These are phyloP conservation scores for Dicerorhinus sumatrensis DNA, from an alignment of 2,113 vertebrate species.

Conservation along the genomic window DNA sequence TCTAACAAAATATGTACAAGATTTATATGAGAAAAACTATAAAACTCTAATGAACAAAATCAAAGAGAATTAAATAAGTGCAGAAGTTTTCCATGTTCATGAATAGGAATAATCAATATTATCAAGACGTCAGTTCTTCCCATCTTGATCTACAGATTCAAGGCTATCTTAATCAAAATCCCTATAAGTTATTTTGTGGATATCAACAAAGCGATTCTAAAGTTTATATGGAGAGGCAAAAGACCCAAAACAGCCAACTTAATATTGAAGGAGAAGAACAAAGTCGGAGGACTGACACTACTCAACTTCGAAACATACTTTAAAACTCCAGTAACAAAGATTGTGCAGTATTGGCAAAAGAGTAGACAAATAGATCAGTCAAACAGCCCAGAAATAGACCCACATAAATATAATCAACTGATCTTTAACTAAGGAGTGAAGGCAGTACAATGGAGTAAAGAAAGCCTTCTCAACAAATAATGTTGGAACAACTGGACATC, in stretches of 20 bases:
- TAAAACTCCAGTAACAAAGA: neutral
- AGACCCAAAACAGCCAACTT: neutral
- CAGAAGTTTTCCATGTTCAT: neutral
- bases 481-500: too few relatives aligned
- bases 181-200: neutral
- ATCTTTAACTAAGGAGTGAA: too few relatives aligned
- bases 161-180: neutral
- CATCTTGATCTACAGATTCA: neutral
- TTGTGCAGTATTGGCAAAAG: neutral
- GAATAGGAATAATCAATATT: neutral
- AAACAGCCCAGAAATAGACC: too few relatives aligned
- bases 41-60: neutral
- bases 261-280: too few relatives aligned
- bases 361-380: too few relatives aligned
- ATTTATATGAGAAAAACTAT: too few relatives aligned
- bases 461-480: too few relatives aligned
- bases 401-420: too few relatives aligned
- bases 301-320: too few relatives aligned
- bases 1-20: too few relatives aligned
- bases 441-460: too few relatives aligned
- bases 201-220: neutral
- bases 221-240: neutral
- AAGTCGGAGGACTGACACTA: too few relatives aligned
- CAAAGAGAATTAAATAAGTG: neutral
- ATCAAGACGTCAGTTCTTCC: neutral